phyloP scores from a whole-genome alignment of 1,140 invertebrate species.

The Camponotus floridanus region DNA sequence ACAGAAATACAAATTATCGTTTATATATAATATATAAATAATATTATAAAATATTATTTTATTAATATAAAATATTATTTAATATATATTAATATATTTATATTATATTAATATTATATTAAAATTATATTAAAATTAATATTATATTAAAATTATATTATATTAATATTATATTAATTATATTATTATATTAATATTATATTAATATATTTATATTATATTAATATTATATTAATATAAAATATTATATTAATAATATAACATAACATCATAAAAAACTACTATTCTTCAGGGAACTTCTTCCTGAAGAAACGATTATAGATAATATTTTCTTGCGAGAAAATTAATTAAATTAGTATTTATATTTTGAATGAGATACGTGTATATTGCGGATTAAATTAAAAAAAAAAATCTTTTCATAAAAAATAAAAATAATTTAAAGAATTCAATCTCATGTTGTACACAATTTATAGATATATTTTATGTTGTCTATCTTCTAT shows the following conservation, averaged over 20 bases:
- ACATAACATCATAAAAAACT: too few species aligned
- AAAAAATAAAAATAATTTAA: not conserved
- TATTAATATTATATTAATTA: not conserved
- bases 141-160: too few species aligned
- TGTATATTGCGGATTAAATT: not conserved
- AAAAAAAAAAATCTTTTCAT: not conserved
- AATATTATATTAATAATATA: too few species aligned
- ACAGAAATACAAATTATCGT: slow-evolving; percentile 23
- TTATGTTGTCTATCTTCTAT: not conserved
- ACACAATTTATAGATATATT: not conserved
- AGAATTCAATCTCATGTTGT: not conserved
- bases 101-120: too few species aligned
- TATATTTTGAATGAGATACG: not conserved
- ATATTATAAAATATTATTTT: not conserved
- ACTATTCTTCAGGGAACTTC: not conserved
- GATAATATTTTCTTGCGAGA: not conserved
- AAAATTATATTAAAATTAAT: too few species aligned
- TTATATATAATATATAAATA: not conserved
- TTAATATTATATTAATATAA: too few species aligned
- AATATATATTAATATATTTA: too few species aligned
- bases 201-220: too few species aligned
- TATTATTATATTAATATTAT: not conserved
- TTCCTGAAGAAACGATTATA: not conserved
- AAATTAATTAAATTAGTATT: not conserved
- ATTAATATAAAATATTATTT: not conserved